phyloP scores from a whole-genome alignment of 2,888 invertebrate species.

The Zhuqinia jingwanae region DNA sequence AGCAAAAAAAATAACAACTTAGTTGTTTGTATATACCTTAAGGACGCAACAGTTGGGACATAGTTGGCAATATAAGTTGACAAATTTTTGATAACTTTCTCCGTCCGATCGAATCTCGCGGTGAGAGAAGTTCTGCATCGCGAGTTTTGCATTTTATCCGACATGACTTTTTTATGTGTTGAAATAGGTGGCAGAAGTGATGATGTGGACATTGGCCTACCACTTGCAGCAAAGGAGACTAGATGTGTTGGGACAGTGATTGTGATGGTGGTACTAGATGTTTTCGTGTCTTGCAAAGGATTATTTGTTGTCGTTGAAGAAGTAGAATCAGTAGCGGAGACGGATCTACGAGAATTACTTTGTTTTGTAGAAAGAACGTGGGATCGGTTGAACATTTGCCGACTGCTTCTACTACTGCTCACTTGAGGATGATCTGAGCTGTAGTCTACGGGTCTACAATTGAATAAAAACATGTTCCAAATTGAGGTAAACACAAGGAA shows the following conservation, averaged over 20 bases:
- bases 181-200: background rate
- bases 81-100: conserved; percentile 80
- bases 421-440: conserved; percentile 22
- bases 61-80: conserved; percentile 73
- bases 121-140: conserved; percentile 81
- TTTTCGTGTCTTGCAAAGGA: background rate
- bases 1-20: no score
- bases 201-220: conserved; percentile 30
- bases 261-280: background rate
- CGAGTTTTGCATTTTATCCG: conserved; percentile 60
- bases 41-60: conserved; percentile 79
- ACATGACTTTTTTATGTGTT: conserved; percentile 42
- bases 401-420: conserved; percentile 31
- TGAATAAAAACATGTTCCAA: background rate
- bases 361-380: conserved; percentile 33
- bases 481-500: no score
- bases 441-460: conserved; percentile 27
- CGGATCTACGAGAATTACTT: conserved; percentile 25
- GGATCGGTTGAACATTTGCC: conserved; percentile 1
- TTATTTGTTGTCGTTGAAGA: background rate
- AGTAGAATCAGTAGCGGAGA: conserved; percentile 5
- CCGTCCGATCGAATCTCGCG: conserved; percentile 81
- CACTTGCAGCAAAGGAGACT: conserved; percentile 23
- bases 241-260: conserved; percentile 1
- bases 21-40: conserved; percentile 69